phyloP scores from a whole-genome alignment of 2,113 vertebrate genomes.

The Neodon shergylaensis region DNA sequence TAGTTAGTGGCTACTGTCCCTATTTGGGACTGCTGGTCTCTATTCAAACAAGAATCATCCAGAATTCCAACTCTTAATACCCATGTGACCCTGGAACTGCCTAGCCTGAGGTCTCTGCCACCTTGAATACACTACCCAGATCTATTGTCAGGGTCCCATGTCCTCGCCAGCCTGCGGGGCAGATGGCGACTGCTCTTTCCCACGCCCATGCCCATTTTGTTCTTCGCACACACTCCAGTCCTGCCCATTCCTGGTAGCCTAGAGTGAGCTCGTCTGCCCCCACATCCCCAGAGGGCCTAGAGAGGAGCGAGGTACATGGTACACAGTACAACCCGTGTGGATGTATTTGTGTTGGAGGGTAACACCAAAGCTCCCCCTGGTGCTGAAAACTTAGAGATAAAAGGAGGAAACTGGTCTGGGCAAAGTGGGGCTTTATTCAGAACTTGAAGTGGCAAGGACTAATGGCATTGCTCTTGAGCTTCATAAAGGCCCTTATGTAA shows the following conservation, averaged over 20 bases:
- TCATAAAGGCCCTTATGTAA: constrained; percentile 67
- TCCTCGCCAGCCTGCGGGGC: not conserved
- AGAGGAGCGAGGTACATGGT: not conserved
- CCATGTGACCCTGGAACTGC: too few species aligned
- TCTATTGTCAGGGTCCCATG: not conserved
- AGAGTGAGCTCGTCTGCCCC: not conserved
- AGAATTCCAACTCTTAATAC: not conserved
- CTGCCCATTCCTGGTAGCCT: not conserved
- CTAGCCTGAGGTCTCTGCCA: not conserved
- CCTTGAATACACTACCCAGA: not conserved
- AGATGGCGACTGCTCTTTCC: too few species aligned
- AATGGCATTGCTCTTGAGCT: constrained; percentile 43
- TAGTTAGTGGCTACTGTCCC: not conserved
- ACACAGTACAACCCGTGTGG: not conserved
- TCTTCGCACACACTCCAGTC: not conserved
- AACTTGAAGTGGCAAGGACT: constrained; percentile 28
- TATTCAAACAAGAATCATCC: not conserved
- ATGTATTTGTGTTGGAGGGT: constrained; percentile 5
- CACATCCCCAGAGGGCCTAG: not conserved
- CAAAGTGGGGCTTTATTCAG: not conserved
- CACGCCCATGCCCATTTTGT: not conserved
- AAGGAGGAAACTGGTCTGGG: not conserved
- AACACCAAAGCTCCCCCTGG: not conserved
- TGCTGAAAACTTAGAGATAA: not conserved
- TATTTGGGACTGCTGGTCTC: not conserved